Conservation (phyloP, 2,797 vertebrate genomes). For the Craterocephalus amniculus region DNA sequence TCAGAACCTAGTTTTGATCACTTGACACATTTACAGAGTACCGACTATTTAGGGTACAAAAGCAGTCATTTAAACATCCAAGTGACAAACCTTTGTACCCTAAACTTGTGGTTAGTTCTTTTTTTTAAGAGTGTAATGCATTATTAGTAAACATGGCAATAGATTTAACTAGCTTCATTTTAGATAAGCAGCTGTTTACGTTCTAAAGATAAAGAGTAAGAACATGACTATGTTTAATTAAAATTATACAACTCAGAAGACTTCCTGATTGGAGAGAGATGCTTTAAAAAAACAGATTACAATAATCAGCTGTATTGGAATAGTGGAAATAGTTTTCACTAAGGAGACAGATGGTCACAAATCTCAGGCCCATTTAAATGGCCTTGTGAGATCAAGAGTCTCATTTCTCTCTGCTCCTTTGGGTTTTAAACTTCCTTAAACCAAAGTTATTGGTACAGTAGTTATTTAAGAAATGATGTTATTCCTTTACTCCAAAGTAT, state of each 20-base stretch:
- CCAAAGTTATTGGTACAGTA: neutral
- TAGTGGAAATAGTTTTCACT: slow-evolving; percentile 13
- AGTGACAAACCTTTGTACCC: no score
- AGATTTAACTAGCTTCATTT: no score
- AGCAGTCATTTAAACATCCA: no score
- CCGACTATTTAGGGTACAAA: no score
- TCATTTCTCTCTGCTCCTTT: neutral
- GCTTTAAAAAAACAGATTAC: neutral
- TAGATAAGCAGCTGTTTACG: no score
- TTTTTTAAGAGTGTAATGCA: no score
- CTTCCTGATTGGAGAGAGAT: neutral
- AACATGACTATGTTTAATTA: neutral
- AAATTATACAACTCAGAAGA: slow-evolving; percentile 1
- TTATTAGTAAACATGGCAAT: no score
- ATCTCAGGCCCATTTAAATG: slow-evolving; percentile 10
- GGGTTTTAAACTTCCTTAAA: slow-evolving; percentile 2
- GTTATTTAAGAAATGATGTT: slow-evolving; percentile 7
- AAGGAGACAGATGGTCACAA: slow-evolving; percentile 17
- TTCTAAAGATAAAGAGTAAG: neutral
- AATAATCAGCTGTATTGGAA: neutral
- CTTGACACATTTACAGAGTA: no score
- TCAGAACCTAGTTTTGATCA: no score
- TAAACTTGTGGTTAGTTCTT: no score
- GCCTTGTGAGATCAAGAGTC: slow-evolving; percentile 23
- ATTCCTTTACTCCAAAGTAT: neutral